Conservation (phyloP, 2,797 vertebrate genomes). For the Chelon labrosus region DNA sequence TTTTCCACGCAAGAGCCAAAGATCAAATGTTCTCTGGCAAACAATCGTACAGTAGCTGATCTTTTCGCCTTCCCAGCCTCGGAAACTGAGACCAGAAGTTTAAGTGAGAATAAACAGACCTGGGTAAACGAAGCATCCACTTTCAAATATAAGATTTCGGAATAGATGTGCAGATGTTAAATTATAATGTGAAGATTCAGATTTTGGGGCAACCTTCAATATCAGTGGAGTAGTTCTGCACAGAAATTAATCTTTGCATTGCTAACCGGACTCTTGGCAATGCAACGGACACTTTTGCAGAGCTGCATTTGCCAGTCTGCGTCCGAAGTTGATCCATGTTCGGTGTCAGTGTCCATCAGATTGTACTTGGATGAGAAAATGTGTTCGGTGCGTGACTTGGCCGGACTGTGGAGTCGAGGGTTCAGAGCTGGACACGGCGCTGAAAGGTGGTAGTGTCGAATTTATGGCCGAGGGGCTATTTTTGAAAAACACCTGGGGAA, state of each 20-base stretch:
- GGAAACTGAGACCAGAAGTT: background rate
- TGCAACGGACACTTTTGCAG: too few relatives aligned
- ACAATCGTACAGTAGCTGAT: slow-evolving; percentile 26
- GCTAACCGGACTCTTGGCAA: too few relatives aligned
- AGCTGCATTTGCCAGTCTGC: background rate
- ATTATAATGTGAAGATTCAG: too few relatives aligned
- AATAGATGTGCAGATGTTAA: too few relatives aligned
- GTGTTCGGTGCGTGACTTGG: slow-evolving; percentile 36
- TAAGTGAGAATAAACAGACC: background rate
- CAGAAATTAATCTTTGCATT: too few relatives aligned
- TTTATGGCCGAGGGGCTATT: slow-evolving; percentile 57
- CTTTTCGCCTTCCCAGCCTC: background rate
- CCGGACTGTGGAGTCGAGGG: background rate
- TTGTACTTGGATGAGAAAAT: background rate
- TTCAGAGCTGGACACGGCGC: background rate
- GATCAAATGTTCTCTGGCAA: slow-evolving; percentile 43
- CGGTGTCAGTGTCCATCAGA: background rate
- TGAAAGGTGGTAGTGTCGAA: slow-evolving; percentile 51
- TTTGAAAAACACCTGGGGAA: slow-evolving; percentile 60
- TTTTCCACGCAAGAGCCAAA: slow-evolving; percentile 32
- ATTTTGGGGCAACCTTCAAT: too few relatives aligned
- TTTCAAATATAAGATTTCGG: too few relatives aligned
- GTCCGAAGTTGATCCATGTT: background rate
- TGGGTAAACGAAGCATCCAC: background rate
- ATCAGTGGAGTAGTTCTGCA: too few relatives aligned